Conservation (phyloP, 2,113 vertebrate species). For the Percopsis transmontana region DNA sequence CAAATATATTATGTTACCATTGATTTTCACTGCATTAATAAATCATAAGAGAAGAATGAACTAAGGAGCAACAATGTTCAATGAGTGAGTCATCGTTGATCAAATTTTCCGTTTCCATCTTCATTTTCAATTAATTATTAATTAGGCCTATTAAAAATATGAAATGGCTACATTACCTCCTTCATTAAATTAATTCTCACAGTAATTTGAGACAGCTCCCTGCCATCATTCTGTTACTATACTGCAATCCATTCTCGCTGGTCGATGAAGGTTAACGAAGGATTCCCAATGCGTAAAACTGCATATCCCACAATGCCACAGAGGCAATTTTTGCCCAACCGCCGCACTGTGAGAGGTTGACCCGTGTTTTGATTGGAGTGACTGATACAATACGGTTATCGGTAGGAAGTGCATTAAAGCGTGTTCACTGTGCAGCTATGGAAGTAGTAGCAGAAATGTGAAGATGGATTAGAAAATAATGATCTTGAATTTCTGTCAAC, state of each 20-base stretch:
- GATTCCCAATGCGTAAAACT: conserved; percentile 17
- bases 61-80: not conserved
- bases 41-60: not conserved
- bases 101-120: not conserved
- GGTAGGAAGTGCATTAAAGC: conserved; percentile 52
- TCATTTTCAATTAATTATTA: not conserved
- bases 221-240: no score
- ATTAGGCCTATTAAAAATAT: not conserved
- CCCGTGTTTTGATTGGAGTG: conserved; percentile 33
- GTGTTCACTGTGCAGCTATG: conserved; percentile 25
- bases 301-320: conserved; percentile 64
- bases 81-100: not conserved
- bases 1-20: conserved; percentile 60
- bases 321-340: conserved; percentile 23
- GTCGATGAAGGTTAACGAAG: no score
- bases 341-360: conserved; percentile 13
- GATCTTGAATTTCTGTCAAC: conserved; percentile 45
- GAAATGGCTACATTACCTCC: no score
- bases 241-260: no score
- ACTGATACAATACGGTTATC: conserved; percentile 60
- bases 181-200: no score
- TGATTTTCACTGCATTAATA: conserved; percentile 40
- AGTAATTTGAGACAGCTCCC: no score
- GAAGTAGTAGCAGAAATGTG: conserved; percentile 44
- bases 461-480: conserved; percentile 49